A percentile compares a stretch with the other conserved stretches of the same genome.
phyloP scores from a whole-genome alignment of 2,797 vertebrate genomes.

The Scomberomorus guttatus region DNA sequence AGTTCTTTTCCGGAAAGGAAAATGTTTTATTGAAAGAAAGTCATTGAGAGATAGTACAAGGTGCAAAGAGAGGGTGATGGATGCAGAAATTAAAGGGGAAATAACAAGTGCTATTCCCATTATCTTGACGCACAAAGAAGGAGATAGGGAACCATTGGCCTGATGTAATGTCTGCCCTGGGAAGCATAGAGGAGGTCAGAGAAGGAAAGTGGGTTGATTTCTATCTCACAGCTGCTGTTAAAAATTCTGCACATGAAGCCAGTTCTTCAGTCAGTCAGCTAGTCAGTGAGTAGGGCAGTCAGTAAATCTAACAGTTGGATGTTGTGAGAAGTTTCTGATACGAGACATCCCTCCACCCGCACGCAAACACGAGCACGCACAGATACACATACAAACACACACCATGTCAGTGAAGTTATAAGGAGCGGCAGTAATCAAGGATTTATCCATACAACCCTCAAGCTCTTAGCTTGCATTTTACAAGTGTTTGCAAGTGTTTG shows the following conservation, averaged over 20 bases:
- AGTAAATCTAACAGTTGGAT: conserved; percentile 42
- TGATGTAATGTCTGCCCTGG: conserved; percentile 61
- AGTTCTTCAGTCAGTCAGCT: conserved; percentile 34
- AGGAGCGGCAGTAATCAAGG: conserved; percentile 42
- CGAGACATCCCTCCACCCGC: neutral
- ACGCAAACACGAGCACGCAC: neutral
- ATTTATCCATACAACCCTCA: conserved; percentile 32
- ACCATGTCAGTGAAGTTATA: conserved; percentile 26
- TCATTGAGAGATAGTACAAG: conserved; percentile 39
- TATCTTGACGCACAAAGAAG: conserved; percentile 43
- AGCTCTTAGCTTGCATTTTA: conserved; percentile 36
- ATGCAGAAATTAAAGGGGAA: conserved; percentile 63
- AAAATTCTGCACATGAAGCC: conserved; percentile 57
- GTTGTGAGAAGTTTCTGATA: conserved; percentile 39
- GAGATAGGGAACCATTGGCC: conserved; percentile 54
- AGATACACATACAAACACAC: conserved; percentile 4
- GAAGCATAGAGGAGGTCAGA: conserved; percentile 44
- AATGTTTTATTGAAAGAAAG: conserved; percentile 50
- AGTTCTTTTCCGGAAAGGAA: conserved; percentile 45
- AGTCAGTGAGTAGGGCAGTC: conserved; percentile 34
- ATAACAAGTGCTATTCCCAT: conserved; percentile 54
- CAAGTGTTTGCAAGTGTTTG: conserved; percentile 40
- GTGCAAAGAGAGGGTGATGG: conserved; percentile 40
- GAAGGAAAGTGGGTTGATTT: conserved; percentile 57
- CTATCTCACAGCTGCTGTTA: conserved; percentile 57